Percentiles rank a stretch among this genome's conserved stretches.
Evolutionary conservation across 2,113 vertebrate species (phyloP).

Genomic region (Lepus americanus): DNA sequence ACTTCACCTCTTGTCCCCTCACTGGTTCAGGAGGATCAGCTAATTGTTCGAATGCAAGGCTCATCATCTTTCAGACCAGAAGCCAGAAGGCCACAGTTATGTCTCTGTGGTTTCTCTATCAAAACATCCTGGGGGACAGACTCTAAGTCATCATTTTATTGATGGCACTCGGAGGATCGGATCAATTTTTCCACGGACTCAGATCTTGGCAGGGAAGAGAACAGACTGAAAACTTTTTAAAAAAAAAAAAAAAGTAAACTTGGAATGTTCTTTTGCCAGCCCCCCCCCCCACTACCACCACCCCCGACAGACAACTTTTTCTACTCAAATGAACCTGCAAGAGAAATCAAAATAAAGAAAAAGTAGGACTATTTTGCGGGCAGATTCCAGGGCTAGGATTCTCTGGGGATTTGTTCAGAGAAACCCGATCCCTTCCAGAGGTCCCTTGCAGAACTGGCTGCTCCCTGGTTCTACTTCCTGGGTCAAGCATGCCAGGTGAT

Average conservation of each 20-base stretch:
- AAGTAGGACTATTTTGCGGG: background rate
- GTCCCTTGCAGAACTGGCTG: background rate
- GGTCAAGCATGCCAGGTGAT: background rate
- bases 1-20: background rate
- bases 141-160: slow-evolving; percentile 56
- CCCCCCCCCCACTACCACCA: too few species aligned
- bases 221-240: background rate
- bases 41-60: background rate
- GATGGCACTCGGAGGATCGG: slow-evolving; percentile 30
- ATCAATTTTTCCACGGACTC: slow-evolving; percentile 63
- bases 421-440: background rate
- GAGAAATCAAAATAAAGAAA: slow-evolving; percentile 55
- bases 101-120: background rate
- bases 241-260: slow-evolving; percentile 1
- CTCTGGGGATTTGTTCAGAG: background rate
- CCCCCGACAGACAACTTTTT: background rate
- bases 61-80: background rate
- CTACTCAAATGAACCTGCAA: background rate
- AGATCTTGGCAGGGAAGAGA: slow-evolving; percentile 53
- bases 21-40: background rate
- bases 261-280: background rate
- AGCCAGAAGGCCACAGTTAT: background rate
- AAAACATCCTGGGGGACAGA: background rate
- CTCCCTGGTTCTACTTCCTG: background rate
- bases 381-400: background rate